Evolutionary conservation across 2,113 vertebrate genomes (phyloP), one percentile per base, ranked within the genome.

Genomic region (Sisor rabdophorus): DNA sequence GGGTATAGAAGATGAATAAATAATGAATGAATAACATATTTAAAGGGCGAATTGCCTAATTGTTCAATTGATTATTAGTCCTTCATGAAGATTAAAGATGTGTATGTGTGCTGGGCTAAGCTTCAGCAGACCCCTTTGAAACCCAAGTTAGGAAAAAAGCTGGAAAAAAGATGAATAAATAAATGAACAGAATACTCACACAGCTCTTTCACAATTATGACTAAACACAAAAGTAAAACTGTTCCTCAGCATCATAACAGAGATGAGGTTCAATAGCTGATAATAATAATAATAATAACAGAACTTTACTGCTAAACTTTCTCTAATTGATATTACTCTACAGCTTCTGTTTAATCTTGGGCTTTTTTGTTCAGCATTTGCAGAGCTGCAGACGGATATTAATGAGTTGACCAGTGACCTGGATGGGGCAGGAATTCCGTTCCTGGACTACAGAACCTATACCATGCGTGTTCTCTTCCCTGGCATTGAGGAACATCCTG

Each of bases 401-500:
- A 96, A 99, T 0, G 97, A 99, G 84, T 77, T 99, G 83, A 99
- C 97, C 15, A 98, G 96, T 1, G 96, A 99, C 82, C 90, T 99
- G 80, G 97, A 98, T 0, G 97, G 96, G 76, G 96, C 95, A 0
- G 96, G 97, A 5, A 99, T 99, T 75, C 97, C 97, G 2, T 99
- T 99, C 89, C 89, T 99, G 0, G 97, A 98, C 82, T 99, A 99
- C 79, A 90, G 96, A 81, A 95, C 94, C 8, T 99, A 99, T 77
- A 98, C 96, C 2, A 99, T 99, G 97, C 90, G 97, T 60, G 97
- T 99, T 54, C 94, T 99, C 16, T 99, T 99, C 82, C 97, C 97
- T 10, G 97, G 97, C 20, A 98, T 98, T 12, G 97, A 99, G 85
- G 96, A 98, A 72, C 97, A 99, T 64, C 97, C 97, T 16, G 97